A percentile compares a stretch with the other conserved stretches of the same genome.
Evolutionary conservation across 2,113 vertebrate genomes (phyloP).

Genomic region (Sylvilagus bachmani): DNA sequence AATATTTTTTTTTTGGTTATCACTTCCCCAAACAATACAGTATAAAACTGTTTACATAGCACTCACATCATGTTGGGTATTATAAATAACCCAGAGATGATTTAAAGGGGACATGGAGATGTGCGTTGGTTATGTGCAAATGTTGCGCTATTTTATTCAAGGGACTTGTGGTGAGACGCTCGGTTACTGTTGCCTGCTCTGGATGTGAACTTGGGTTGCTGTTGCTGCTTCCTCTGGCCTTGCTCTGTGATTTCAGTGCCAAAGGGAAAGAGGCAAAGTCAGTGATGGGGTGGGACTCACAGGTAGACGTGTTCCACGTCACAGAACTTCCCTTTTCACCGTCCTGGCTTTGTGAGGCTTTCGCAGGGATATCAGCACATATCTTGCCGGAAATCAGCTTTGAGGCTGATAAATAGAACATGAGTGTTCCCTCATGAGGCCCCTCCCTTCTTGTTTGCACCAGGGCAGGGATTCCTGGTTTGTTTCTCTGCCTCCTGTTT

Average conservation of each 20-base stretch:
- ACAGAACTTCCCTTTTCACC: background rate
- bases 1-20: background rate
- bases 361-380: background rate
- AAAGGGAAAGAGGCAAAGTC: background rate
- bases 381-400: background rate
- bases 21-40: background rate
- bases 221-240: background rate
- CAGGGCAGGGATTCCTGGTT: background rate
- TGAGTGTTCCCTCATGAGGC: background rate
- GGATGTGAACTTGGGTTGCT: background rate
- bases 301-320: background rate
- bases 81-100: background rate
- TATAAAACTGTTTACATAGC: background rate
- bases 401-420: background rate
- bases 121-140: background rate
- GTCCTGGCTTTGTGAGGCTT: background rate
- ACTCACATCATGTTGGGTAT: background rate
- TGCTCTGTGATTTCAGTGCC: background rate
- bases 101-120: background rate
- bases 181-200: background rate
- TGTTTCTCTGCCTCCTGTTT: background rate
- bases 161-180: background rate
- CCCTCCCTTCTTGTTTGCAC: background rate
- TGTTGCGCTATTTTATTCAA: background rate
- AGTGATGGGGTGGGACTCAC: background rate